Evolutionary conservation across 2,888 invertebrate species (phyloP).

Genomic region (Teleogryllus oceanicus): DNA sequence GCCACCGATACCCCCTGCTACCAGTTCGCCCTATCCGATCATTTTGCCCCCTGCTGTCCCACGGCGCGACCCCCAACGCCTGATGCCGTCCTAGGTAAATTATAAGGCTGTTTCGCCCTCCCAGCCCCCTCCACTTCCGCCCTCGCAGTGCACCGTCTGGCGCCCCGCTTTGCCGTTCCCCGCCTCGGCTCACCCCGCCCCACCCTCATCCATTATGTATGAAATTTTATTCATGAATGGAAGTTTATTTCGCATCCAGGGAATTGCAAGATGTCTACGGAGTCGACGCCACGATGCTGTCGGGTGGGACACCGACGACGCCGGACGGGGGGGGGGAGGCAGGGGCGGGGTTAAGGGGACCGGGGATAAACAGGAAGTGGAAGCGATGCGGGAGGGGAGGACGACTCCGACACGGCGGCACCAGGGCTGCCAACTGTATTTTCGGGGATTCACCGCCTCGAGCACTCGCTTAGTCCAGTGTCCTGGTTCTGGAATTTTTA

Average conservation of each 20-base stretch:
- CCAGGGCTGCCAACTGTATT: no score
- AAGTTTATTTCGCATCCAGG: slow-evolving; percentile 32
- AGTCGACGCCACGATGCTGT: background rate
- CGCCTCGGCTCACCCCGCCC: background rate
- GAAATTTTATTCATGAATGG: slow-evolving; percentile 33
- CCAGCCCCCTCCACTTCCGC: background rate
- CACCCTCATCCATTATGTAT: slow-evolving; percentile 32
- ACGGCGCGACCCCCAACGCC: slow-evolving; percentile 4
- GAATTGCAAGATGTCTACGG: slow-evolving; percentile 29
- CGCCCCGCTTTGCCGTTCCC: background rate
- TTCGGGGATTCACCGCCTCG: no score
- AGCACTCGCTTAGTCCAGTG: no score
- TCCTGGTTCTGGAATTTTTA: no score
- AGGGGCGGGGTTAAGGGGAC: background rate
- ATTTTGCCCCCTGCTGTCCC: background rate
- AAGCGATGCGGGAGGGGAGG: background rate
- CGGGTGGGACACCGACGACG: background rate
- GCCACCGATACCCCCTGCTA: background rate
- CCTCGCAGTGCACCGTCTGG: background rate
- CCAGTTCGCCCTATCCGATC: background rate
- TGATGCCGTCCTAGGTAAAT: slow-evolving; percentile 23
- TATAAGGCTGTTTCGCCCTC: slow-evolving; percentile 28
- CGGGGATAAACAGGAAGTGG: slow-evolving; percentile 19
- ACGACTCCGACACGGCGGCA: no score
- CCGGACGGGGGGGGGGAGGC: background rate